Evolutionary conservation across 1,140 invertebrate genomes (phyloP).

Genomic region (Pteromalus puparum): DNA sequence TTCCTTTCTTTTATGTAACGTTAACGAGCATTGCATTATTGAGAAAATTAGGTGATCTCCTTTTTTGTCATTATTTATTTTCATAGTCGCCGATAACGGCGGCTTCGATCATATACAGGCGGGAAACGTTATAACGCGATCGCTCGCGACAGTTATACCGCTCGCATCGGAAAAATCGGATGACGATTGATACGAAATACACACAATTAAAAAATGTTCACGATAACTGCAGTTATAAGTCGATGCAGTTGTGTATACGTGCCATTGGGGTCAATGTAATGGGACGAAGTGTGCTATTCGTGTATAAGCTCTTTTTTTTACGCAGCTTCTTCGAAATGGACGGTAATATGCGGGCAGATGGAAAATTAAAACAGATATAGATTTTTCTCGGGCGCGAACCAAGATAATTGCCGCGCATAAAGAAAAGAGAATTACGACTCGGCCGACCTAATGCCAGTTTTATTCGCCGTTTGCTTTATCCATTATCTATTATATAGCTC

Average conservation of each 20-base stretch:
- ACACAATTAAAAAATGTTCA: background rate
- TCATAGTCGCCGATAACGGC: background rate
- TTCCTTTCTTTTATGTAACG: conserved; percentile 3
- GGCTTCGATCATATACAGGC: background rate
- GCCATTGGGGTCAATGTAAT: conserved; percentile 60
- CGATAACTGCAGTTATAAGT: background rate
- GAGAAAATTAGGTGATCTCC: background rate
- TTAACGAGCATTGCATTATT: background rate
- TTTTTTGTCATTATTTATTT: background rate
- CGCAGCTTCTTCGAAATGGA: conserved; percentile 52
- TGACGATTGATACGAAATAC: too few relatives aligned
- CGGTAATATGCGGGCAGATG: conserved; percentile 40
- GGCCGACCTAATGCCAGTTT: conserved; percentile 14
- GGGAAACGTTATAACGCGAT: background rate
- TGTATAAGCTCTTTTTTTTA: conserved; percentile 34
- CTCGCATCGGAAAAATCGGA: too few relatives aligned
- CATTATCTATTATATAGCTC: background rate
- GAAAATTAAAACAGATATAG: conserved; percentile 48
- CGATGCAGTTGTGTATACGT: background rate
- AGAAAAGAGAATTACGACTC: conserved; percentile 47
- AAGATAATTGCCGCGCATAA: conserved; percentile 41
- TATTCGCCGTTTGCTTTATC: conserved; percentile 30
- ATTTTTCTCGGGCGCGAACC: conserved; percentile 30
- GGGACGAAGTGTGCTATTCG: background rate
- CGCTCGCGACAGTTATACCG: background rate